Evolutionary conservation across 92 coral and sea anemone species (phyloP), one percentile per base, ranked within the genome.

Genomic region (Palythoa caribaeorum): DNA sequence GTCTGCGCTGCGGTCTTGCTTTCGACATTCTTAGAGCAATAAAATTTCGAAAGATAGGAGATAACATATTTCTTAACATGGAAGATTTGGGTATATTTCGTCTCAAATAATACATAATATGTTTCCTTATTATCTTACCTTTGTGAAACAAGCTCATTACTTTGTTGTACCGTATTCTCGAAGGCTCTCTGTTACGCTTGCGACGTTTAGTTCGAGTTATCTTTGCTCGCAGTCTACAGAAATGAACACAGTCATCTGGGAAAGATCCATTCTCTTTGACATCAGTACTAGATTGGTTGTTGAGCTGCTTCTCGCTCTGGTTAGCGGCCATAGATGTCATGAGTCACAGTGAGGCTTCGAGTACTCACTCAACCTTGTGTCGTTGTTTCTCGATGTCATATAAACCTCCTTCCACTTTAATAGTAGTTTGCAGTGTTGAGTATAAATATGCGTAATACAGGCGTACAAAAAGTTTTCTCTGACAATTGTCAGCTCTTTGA

Each of bases 391-490:
- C 78, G 40, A 44, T 73, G 53, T 73, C 78, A 73, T 73, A 73
- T 73, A 76, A 76, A 76, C 80, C 80, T 76, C 80, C 80, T 76
- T 76, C 80, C 80, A 47, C 55, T 76, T 76, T 44, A 76, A 76
- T 76, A 76, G 62, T 76, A 76, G 59, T 76, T 76, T 76, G 60
- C 60, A 76, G 80, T 50, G 80, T 50, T 76, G 80, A 48, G 59
- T 44, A 76, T 76, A 20, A 76, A 76, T 76, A 76, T 76, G 63
- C 60, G 80, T 76, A 76, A 76, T 47, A 76, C 63, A 76, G 80
- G 62, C 80, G 80, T 76, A n/a, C 80, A 76, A 76, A 47, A 50
- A 39, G 55, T 76, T 76, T 21, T 76, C 80, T 48, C 80, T 76
- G 80, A 76, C 80, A 39, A 50, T 48, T 76, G 80, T 76, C 80